A percentile compares a stretch with the other conserved stretches of the same genome.
Evolutionary conservation across 2,113 vertebrate genomes (phyloP).

Genomic region (Chrysemys picta): DNA sequence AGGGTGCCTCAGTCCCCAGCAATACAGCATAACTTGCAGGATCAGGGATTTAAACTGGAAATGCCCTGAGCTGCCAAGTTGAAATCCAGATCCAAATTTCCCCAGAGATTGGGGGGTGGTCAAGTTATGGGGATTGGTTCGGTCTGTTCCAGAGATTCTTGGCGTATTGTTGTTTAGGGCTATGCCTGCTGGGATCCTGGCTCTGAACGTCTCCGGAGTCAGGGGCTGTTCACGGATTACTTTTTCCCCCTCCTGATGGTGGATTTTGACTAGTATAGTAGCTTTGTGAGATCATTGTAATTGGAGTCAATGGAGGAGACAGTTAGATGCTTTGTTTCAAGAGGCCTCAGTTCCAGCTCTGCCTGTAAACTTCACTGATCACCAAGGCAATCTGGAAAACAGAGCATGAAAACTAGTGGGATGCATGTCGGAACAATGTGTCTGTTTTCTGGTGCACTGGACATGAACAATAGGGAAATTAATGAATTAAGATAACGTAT

Average conservation of each 20-base stretch:
- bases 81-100: neutral
- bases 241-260: neutral
- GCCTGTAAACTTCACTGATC: slow-evolving; percentile 29
- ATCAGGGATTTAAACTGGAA: neutral
- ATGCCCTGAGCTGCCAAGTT: neutral
- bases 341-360: slow-evolving; percentile 18
- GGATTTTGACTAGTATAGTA: neutral
- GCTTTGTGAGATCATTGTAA: slow-evolving; percentile 2
- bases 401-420: slow-evolving; percentile 14
- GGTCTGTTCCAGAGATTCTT: neutral
- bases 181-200: accelerated
- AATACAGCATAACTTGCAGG: neutral
- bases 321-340: neutral
- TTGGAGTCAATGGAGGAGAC: slow-evolving; percentile 1
- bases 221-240: neutral
- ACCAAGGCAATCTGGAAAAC: slow-evolving; percentile 48
- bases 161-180: slow-evolving; percentile 11
- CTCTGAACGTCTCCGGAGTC: neutral
- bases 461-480: slow-evolving; percentile 75
- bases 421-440: neutral
- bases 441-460: slow-evolving; percentile 69
- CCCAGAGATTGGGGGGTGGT: neutral
- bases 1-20: neutral
- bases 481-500: slow-evolving; percentile 77
- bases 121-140: slow-evolving; percentile 6